Evolutionary conservation across 1,140 invertebrate species (phyloP), one percentile per base, ranked within the genome.

Genomic region (Lordiphosa mommai): DNA sequence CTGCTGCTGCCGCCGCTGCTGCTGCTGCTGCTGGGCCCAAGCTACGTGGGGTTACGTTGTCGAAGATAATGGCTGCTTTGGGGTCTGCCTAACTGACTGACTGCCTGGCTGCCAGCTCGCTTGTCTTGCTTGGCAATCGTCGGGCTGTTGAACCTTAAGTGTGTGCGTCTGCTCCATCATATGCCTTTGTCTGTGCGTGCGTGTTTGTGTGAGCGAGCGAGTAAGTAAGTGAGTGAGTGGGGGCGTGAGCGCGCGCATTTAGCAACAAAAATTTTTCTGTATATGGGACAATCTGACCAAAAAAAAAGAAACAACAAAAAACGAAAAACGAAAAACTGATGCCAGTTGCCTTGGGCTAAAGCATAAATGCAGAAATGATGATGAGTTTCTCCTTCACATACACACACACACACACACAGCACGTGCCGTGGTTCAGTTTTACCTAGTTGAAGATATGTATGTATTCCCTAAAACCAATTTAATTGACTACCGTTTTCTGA

Each of bases 71-170:
- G 79, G 72, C 79, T 61, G 74, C 71, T 61, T 70, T 69, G 73
- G 73, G 72, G 40, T 55, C 70, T 44, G 47, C 14, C 46, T 20
- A 14, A 6, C 16, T 29, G 7, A 20, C 14, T 30, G 30, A 29
- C 29, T 29, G 41, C 1, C 10, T 46, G 7, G 8, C 17, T 6
- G 12, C 10, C 30, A 36, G 46, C 60, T 64, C 43, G 33, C 48
- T 46, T 51, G 63, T 52, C 63, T 68, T 80, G 50, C 40, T 63
- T 55, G 69, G 64, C 74, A 73, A 80, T 73, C 74, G 74, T 68
- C 67, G 76, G 77, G 76, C 76, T 82, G 76, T 82, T 82, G 76
- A 82, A 82, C 76, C 67, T 82, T 84, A 67, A 84, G 77, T 82
- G 69, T 77, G 61, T 71, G 40, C 47, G 53, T 63, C 64, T 52